A percentile compares a stretch with the other conserved stretches of the same genome.
phyloP scores from a whole-genome alignment of 2,797 vertebrate species.

The Toxotes lorentzi region DNA sequence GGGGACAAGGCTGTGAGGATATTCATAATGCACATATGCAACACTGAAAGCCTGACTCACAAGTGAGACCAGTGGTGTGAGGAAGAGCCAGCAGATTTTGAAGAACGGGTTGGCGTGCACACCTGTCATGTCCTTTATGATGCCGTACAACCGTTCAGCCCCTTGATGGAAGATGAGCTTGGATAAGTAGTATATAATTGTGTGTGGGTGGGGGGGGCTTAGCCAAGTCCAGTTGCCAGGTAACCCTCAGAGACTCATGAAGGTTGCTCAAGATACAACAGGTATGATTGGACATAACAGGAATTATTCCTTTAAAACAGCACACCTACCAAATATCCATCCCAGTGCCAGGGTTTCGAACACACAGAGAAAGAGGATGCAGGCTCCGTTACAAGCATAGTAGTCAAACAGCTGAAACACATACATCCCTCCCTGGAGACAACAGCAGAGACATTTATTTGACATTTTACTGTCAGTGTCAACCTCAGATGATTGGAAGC shows the following conservation, averaged over 20 bases:
- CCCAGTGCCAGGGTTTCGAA: constrained; percentile 89
- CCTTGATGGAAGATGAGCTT: constrained; percentile 72
- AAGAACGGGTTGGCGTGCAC: constrained; percentile 85
- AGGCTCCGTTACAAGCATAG: constrained; percentile 92
- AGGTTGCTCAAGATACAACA: neutral
- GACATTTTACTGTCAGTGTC: neutral
- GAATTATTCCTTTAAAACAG: neutral
- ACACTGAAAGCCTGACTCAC: constrained; percentile 73
- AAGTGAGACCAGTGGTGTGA: constrained; percentile 89
- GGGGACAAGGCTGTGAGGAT: neutral
- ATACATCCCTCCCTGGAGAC: constrained; percentile 94
- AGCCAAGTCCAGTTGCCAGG: neutral
- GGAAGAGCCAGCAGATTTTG: constrained; percentile 90
- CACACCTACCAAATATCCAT: constrained; percentile 91
- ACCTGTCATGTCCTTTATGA: constrained; percentile 92
- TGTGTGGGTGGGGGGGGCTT: neutral
- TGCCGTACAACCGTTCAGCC: constrained; percentile 83
- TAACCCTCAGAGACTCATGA: neutral
- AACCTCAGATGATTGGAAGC: neutral
- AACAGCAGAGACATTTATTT: constrained; percentile 17
- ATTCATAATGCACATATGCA: neutral
- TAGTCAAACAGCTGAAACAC: constrained; percentile 95
- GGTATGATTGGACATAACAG: neutral
- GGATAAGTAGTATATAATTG: neutral
- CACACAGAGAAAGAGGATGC: constrained; percentile 89